Conservation (phyloP, 1,140 invertebrate species). For the Lepidotrigona ventralis region DNA sequence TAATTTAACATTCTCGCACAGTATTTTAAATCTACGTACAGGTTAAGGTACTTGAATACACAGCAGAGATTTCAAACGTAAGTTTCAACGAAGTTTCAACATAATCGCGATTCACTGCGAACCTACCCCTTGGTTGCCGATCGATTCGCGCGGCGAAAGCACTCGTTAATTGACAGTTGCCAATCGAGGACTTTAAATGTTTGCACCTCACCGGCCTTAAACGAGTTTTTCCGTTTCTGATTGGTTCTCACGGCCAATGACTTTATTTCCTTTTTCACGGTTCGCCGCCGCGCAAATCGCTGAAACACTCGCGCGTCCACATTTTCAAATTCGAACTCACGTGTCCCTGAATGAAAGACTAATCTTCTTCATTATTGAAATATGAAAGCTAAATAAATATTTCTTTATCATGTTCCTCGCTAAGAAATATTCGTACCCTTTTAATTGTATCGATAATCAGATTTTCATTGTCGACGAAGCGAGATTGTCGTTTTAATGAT, state of each 20-base stretch:
- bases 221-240: conserved; percentile 54
- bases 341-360: background rate
- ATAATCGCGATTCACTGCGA: background rate
- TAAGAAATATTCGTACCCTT: too few species aligned
- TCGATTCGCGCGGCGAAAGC: background rate
- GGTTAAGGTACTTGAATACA: background rate
- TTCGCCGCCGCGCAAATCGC: conserved; percentile 36
- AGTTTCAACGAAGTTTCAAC: background rate
- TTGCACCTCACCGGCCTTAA: conserved; percentile 29
- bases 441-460: too few species aligned
- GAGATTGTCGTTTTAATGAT: background rate
- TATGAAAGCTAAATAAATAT: background rate
- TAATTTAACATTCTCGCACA: background rate
- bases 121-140: background rate
- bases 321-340: background rate
- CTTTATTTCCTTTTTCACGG: conserved; percentile 58
- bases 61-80: background rate
- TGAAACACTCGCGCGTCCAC: conserved; percentile 32
- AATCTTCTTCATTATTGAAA: background rate
- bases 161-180: conserved; percentile 40
- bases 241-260: conserved; percentile 19
- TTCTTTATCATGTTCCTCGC: too few species aligned
- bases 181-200: conserved; percentile 29
- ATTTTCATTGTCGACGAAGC: too few species aligned
- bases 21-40: background rate